phyloP scores from a whole-genome alignment of 2,888 invertebrate species.

The Cryptophagus acutangulus region DNA sequence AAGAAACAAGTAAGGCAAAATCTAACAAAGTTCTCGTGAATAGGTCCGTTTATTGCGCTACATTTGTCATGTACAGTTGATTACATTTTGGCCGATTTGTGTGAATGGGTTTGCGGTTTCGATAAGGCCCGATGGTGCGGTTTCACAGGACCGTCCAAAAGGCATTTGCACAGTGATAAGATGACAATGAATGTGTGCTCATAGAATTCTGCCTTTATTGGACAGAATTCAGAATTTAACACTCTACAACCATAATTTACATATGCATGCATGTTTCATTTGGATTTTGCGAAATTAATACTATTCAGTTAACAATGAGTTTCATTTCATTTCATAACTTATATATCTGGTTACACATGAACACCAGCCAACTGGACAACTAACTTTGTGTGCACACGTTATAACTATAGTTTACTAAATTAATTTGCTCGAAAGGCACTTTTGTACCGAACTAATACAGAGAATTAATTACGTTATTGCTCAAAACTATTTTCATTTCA shows the following conservation, averaged over 20 bases:
- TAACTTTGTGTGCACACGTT: constrained; percentile 14
- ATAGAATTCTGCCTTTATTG: constrained; percentile 34
- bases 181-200: constrained; percentile 42
- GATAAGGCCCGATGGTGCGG: constrained; percentile 37
- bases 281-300: constrained; percentile 11
- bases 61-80: constrained; percentile 47
- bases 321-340: constrained; percentile 13
- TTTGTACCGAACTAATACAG: background rate
- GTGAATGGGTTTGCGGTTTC: constrained; percentile 42
- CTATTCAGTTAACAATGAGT: constrained; percentile 11
- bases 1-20: constrained; percentile 16
- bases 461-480: background rate
- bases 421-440: constrained; percentile 10
- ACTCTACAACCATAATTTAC: constrained; percentile 16
- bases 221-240: constrained; percentile 31
- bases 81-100: constrained; percentile 44
- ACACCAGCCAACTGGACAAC: constrained; percentile 5
- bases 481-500: background rate
- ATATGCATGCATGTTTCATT: constrained; percentile 6
- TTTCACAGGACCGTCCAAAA: constrained; percentile 35
- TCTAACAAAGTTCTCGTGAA: constrained; percentile 23
- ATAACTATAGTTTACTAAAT: constrained; percentile 14
- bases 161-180: constrained; percentile 39
- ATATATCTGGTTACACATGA: constrained; percentile 7
- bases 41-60: constrained; percentile 37